A percentile compares a stretch with the other conserved stretches of the same genome.
Conservation (phyloP, 2,797 vertebrate genomes). For the Euphonia xanthogaster region DNA sequence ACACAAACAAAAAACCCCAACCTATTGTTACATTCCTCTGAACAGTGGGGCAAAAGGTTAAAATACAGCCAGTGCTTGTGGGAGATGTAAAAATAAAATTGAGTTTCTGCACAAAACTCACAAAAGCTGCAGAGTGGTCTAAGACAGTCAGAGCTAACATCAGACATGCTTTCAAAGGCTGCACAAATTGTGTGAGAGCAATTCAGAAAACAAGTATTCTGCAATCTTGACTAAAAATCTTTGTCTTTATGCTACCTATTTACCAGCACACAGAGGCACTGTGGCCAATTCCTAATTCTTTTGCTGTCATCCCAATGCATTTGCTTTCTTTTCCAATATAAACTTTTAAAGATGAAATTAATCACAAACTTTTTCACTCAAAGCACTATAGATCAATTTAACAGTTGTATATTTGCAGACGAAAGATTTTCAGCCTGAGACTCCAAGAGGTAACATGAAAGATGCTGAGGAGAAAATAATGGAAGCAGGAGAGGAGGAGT, state of each 20-base stretch:
- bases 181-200: not conserved
- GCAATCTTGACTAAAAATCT: not conserved
- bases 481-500: not conserved
- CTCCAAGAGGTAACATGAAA: not conserved
- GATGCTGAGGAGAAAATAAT: not conserved
- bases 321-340: not conserved
- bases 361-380: not conserved
- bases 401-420: not conserved
- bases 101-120: not conserved
- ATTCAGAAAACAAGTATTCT: not conserved
- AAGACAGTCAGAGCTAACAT: not conserved
- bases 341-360: not conserved
- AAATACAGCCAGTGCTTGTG: not conserved
- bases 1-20: not conserved
- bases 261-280: fast-evolving
- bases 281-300: not conserved
- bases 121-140: not conserved
- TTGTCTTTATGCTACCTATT: not conserved
- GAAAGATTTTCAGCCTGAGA: not conserved
- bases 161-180: not conserved
- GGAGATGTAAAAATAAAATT: not conserved
- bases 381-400: not conserved
- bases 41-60: not conserved
- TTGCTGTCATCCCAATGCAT: fast-evolving
- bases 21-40: not conserved